Base-by-base conservation (phyloP, 2,797 vertebrate species). In the Trematomus bernacchii region DNA sequence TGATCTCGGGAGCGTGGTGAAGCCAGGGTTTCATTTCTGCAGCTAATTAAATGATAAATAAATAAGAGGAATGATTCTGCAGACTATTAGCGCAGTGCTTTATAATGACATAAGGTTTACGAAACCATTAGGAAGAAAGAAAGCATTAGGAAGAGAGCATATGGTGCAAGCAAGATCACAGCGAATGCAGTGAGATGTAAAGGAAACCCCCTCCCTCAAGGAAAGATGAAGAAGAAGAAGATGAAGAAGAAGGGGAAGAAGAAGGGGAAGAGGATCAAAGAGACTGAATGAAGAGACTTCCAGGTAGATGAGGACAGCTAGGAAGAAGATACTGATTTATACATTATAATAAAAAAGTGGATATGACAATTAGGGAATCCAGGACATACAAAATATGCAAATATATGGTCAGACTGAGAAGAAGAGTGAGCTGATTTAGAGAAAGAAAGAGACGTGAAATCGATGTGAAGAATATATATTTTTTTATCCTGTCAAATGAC, bases 191-290 rank as follows among this genome's bases (percentile, higher is more conserved):
- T 23, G 10, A 33, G 9, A 55, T 18, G 13, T 53, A 50, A 67
- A 84, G 16, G 3, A 72, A 71, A 57, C 44, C 51, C 27, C 8
- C 37, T 76, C 48, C 51, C 40, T 64, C 21, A 19, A 60, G 62
- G 74, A 66, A 66, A 33, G 37, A 18, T 11, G 79, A 47, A n/a
- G 43, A 50, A 27, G 63, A 42, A 67, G 75, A 47, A 70, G 61
- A 79, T 63, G 3, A 64, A 51, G 53, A 18, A 54, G n/a, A 12
- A 55, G 30, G 19, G 40, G 73, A 57, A 66, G 55, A 62, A 67
- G 52, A 58, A 23, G 46, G 63, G 67, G 1, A 33, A 65, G 67
- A 44, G 51, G 66, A 85, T 73, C 64, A 76, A 82, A 83, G 73
- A 40, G 15, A 2, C 52, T 77, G 50, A 62, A 10, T 21, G 50